Evolutionary conservation across 2,888 invertebrate genomes (phyloP).

Genomic region (Lepidochrysops patricia): DNA sequence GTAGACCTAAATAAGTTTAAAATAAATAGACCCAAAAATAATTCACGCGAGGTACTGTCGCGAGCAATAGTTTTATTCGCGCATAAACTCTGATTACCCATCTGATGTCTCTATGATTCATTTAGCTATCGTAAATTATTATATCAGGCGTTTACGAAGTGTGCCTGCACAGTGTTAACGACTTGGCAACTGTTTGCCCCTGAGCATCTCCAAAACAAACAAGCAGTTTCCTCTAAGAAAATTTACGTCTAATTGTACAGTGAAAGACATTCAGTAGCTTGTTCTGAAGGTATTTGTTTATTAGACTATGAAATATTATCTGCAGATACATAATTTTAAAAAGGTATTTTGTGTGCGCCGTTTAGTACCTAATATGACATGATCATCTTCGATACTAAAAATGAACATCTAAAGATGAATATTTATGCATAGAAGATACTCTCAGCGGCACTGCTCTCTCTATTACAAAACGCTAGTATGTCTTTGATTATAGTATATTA

Average conservation of each 20-base stretch:
- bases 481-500: too few species aligned
- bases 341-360: too few species aligned
- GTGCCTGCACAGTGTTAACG: constrained; percentile 56
- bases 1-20: too few species aligned
- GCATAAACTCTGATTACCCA: background rate
- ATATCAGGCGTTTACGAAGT: constrained; percentile 41
- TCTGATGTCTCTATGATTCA: constrained; percentile 8
- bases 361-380: too few species aligned
- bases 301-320: background rate
- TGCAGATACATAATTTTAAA: too few species aligned
- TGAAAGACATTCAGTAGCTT: background rate
- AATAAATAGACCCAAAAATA: background rate
- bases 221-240: constrained; percentile 47
- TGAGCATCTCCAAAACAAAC: constrained; percentile 53
- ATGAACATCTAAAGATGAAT: too few species aligned
- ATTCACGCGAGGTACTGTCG: background rate
- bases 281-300: background rate
- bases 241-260: constrained; percentile 33
- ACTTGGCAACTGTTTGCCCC: constrained; percentile 50
- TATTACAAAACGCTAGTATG: too few species aligned
- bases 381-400: too few species aligned
- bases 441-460: too few species aligned
- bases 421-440: too few species aligned
- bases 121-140: constrained; percentile 2
- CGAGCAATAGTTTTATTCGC: background rate